Evolutionary conservation across 1,140 invertebrate species (phyloP), one percentile per base, ranked within the genome.

Genomic region (Bombus fervidus): DNA sequence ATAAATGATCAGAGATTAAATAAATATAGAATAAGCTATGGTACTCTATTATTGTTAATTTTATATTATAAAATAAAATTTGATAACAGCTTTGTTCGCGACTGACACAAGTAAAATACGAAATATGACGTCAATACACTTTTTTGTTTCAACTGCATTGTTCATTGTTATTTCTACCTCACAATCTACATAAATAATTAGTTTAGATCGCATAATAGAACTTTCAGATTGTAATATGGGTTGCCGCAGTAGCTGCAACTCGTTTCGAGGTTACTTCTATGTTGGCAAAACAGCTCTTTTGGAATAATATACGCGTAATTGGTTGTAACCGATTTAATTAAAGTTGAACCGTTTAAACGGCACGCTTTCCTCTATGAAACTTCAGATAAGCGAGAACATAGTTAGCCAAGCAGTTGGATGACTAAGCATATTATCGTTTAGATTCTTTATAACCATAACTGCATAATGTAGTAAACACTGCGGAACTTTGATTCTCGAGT

Each of bases 301-400:
- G 22, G 41, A 77, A 71, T 73, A 86, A 87, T 81, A 81, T 81
- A 86, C 22, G 59, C 64, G 53, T 75, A 82, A 86, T 75, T 81
- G 37, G 53, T 79, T 80, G 53, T 80, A 81, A 81, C 53, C 53
- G 39, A 57, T 86, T 88, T 82, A 86, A 86, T 88, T 83, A 88
- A 88, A 86, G 22, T 83, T 83, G 31, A 71, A 47, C n/a, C 37
- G 15, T 88, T 77, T 82, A 78, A 66, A 64, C 2, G 41, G 8
- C n/a, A 69, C 43, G 34, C 4, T 77, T 71, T 59, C 68, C 15
- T 59, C 34, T 77, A 18, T 59, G 47, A 43, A 69, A 87, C 57
- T 77, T 37, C 57, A 34, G n/a, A 12, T 79, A 25, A 34, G n/a
- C 34, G 53, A 25, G 18, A 64, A 39, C 34, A 79, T 66, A 34